A percentile compares a stretch with the other conserved stretches of the same genome.
phyloP scores from a whole-genome alignment of 2,888 invertebrate species.

The Ochropleura leucogaster region DNA sequence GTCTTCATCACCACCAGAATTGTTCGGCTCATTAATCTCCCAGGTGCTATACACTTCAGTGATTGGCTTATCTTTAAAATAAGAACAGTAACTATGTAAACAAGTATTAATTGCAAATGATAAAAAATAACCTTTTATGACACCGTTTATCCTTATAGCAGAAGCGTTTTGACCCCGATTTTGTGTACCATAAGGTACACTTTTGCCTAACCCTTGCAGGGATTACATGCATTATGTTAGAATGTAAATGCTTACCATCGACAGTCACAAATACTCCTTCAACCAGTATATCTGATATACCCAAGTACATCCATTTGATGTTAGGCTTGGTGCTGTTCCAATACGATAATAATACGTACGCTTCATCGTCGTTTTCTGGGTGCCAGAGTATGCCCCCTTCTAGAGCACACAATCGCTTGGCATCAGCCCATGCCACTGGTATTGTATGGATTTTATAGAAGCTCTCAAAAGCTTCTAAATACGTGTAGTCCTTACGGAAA shows the following conservation, averaged over 20 bases:
- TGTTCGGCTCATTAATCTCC: slow-evolving; percentile 80
- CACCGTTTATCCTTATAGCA: neutral
- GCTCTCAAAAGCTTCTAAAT: slow-evolving; percentile 70
- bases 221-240: neutral
- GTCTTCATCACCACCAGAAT: slow-evolving; percentile 72
- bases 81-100: neutral
- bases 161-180: no score
- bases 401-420: slow-evolving; percentile 73
- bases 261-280: slow-evolving; percentile 78
- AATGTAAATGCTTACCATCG: slow-evolving; percentile 62
- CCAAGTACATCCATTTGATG: slow-evolving; percentile 68
- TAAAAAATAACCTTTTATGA: neutral
- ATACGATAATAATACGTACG: slow-evolving; percentile 64
- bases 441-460: slow-evolving; percentile 83
- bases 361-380: slow-evolving; percentile 76
- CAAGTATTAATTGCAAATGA: no score
- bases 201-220: no score
- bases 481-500: slow-evolving; percentile 82
- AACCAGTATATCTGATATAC: slow-evolving; percentile 74
- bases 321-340: slow-evolving; percentile 71
- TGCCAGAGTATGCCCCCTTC: slow-evolving; percentile 81
- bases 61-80: slow-evolving; percentile 74
- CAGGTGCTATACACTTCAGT: slow-evolving; percentile 74
- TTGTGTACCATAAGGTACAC: no score
- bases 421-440: slow-evolving; percentile 76